These are phyloP conservation scores for Exaiptasia diaphana DNA, from an alignment of 64 coral and sea anemone genomes.

Conservation along the genomic window DNA sequence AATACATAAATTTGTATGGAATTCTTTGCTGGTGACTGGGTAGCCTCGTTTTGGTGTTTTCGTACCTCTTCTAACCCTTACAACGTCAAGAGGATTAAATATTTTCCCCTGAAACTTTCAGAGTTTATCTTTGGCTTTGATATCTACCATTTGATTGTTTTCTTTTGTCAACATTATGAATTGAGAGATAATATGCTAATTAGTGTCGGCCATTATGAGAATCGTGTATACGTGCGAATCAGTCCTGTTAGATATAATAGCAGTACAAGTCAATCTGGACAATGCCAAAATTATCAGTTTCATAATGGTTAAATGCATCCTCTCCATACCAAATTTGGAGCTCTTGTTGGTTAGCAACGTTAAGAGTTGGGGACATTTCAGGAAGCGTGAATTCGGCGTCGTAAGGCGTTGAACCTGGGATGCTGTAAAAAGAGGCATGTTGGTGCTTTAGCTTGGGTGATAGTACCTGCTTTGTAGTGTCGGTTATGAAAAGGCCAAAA, in stretches of 20 bases:
- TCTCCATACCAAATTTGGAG: conserved; percentile 29
- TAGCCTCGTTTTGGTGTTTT: no score
- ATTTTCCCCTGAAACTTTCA: background rate
- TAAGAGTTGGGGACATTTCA: background rate
- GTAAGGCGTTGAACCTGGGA: background rate
- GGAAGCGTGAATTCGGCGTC: conserved; percentile 4
- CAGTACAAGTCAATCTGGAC: background rate
- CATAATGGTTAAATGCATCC: background rate
- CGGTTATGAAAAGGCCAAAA: background rate
- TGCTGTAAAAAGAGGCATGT: background rate
- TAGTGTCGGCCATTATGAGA: no score
- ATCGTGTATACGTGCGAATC: no score
- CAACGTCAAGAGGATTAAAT: background rate
- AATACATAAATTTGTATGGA: no score
- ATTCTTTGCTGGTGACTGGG: no score
- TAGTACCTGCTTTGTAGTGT: background rate
- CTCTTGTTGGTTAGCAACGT: background rate
- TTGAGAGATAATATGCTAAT: no score
- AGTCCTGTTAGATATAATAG: background rate
- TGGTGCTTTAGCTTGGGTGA: background rate
- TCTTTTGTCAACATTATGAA: background rate
- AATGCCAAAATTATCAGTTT: background rate
- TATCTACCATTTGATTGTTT: background rate
- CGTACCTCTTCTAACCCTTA: background rate
- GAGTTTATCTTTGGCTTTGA: background rate